Percentiles rank a stretch among this genome's conserved stretches.
These are phyloP conservation scores for Conomelus anceps DNA, from an alignment of 2,888 invertebrate genomes.

Conservation along the genomic window DNA sequence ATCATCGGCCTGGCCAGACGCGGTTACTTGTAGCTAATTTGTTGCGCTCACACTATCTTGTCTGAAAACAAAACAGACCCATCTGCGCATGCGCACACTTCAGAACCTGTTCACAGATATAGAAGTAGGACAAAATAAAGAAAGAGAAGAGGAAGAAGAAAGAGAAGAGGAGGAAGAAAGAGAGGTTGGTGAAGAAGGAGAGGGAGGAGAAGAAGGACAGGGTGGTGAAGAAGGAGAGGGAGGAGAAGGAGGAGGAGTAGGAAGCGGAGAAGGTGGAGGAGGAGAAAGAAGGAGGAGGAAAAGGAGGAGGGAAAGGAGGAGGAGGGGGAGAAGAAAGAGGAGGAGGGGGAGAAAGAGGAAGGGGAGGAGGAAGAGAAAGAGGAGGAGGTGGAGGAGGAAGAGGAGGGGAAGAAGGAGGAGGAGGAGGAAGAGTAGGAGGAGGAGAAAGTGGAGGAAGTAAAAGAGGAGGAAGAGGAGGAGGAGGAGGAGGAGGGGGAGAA, in stretches of 20 bases:
- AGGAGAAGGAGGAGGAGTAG: slow-evolving; percentile 23
- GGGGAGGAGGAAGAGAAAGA: slow-evolving; percentile 4
- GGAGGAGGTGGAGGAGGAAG: not conserved
- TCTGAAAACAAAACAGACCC: not conserved
- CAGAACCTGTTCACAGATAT: no score
- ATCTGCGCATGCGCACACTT: no score
- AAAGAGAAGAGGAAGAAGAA: no score
- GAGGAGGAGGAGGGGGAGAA: not conserved
- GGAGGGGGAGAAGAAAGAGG: slow-evolving; percentile 1
- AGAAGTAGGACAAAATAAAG: no score
- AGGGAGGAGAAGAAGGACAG: not conserved
- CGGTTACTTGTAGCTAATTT: not conserved
- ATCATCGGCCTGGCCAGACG: not conserved
- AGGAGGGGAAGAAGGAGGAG: not conserved
- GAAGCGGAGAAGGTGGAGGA: slow-evolving; percentile 2
- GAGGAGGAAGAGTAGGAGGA: not conserved
- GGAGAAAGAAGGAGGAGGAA: not conserved
- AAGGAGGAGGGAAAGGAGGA: not conserved
- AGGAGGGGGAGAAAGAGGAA: not conserved
- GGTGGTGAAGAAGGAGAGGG: slow-evolving; percentile 4
- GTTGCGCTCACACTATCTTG: not conserved
- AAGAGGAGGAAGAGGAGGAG: not conserved
- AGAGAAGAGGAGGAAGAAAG: no score
- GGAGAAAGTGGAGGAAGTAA: not conserved
- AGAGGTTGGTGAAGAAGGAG: slow-evolving; percentile 1